These are phyloP conservation scores for Amazona guildingii DNA, from an alignment of 2,113 vertebrate genomes.

Conservation along the genomic window DNA sequence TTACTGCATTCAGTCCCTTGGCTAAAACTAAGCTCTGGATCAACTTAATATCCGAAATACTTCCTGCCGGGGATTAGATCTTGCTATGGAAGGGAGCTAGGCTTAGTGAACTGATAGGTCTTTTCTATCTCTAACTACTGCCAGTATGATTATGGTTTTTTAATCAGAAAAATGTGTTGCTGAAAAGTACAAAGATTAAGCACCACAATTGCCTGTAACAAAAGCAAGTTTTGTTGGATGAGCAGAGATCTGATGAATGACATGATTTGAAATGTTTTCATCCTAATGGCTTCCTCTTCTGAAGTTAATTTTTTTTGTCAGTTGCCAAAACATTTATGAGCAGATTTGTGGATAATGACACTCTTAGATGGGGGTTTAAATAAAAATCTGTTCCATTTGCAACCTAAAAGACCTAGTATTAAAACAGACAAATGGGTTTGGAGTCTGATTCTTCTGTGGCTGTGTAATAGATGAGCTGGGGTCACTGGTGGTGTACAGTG, in stretches of 20 bases:
- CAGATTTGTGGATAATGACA: conserved; percentile 73
- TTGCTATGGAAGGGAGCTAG: conserved; percentile 26
- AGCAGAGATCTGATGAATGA: conserved; percentile 71
- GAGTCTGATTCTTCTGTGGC: neutral
- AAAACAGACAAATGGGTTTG: conserved; percentile 40
- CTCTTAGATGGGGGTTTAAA: conserved; percentile 67
- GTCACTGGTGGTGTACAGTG: neutral
- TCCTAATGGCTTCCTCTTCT: conserved; percentile 69
- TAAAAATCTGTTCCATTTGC: conserved; percentile 68
- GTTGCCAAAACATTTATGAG: conserved; percentile 74
- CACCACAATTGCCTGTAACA: conserved; percentile 61
- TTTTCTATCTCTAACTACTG: conserved; percentile 57
- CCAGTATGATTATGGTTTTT: conserved; percentile 55
- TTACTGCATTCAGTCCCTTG: neutral
- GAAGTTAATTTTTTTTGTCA: conserved; percentile 70
- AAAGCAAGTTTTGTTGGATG: conserved; percentile 69
- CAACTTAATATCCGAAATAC: neutral
- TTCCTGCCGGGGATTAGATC: conserved; percentile 51
- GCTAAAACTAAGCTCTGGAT: conserved; percentile 41
- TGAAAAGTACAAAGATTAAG: conserved; percentile 63
- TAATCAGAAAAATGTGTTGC: conserved; percentile 69
- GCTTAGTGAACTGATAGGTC: conserved; percentile 55
- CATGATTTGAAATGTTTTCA: conserved; percentile 74
- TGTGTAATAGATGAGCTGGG: conserved; percentile 5
- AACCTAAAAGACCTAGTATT: conserved; percentile 48